Evolutionary conservation across 1,140 invertebrate species (phyloP).

Genomic region (Drosophila grimshawi): DNA sequence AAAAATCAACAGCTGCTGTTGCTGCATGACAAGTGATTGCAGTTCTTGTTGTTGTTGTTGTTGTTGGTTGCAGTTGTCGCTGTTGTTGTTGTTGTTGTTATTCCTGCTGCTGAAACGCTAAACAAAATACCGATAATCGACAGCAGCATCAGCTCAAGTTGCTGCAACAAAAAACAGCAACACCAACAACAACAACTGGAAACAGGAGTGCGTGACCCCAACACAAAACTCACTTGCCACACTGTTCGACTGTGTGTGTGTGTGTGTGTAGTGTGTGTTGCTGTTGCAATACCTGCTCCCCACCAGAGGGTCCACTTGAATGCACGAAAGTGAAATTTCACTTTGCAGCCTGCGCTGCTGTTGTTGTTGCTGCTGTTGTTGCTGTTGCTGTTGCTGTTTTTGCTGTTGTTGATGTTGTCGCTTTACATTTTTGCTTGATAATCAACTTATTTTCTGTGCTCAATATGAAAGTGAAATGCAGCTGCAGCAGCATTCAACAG

Average conservation of each 20-base stretch:
- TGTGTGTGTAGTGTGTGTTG: conserved; percentile 7
- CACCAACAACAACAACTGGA: conserved; percentile 25
- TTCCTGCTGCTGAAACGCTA: conserved; percentile 16
- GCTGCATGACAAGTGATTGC: conserved; percentile 41
- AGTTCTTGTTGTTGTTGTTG: conserved; percentile 24
- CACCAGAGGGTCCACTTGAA: conserved; percentile 60
- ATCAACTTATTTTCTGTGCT: conserved; percentile 41
- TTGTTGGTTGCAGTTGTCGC: conserved; percentile 8
- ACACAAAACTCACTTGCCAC: conserved; percentile 41
- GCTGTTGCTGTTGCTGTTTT: conserved; percentile 21
- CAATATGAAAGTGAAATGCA: conserved; percentile 62
- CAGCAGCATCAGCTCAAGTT: conserved; percentile 32
- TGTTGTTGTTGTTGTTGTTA: conserved; percentile 15
- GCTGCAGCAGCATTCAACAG: conserved; percentile 29
- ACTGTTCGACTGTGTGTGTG: not conserved
- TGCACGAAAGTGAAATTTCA: conserved; percentile 75
- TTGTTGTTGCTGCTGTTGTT: conserved; percentile 9
- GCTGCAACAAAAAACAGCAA: conserved; percentile 8
- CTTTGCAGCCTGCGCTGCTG: conserved; percentile 51
- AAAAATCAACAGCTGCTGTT: conserved; percentile 21
- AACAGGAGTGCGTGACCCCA: conserved; percentile 74
- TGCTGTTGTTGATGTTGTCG: conserved; percentile 32
- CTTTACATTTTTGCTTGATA: conserved; percentile 37
- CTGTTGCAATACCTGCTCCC: conserved; percentile 31
- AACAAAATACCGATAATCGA: conserved; percentile 59